Conservation (phyloP, 2,888 invertebrate genomes). For the Philereme transversata region DNA sequence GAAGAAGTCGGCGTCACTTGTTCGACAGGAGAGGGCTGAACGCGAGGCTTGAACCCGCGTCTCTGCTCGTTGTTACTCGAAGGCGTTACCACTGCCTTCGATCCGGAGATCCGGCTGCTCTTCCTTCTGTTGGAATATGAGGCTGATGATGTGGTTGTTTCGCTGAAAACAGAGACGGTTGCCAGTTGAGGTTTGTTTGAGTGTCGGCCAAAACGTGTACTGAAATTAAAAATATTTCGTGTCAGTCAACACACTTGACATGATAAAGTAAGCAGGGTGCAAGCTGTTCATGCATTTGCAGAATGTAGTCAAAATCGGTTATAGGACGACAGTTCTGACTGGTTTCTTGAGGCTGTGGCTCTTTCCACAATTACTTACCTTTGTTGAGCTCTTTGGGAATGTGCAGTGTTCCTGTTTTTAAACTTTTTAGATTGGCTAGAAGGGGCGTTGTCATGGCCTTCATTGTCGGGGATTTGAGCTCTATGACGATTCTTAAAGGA, state of each 20-base stretch:
- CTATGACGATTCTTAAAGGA: slow-evolving; percentile 85
- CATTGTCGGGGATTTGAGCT: slow-evolving; percentile 64
- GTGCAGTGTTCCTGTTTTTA: slow-evolving; percentile 70
- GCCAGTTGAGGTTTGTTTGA: slow-evolving; percentile 84
- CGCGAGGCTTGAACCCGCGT: slow-evolving; percentile 88
- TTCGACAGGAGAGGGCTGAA: slow-evolving; percentile 83
- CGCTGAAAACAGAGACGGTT: slow-evolving; percentile 87
- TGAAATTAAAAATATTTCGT: slow-evolving; percentile 64
- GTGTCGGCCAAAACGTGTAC: slow-evolving; percentile 74
- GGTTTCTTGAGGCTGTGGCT: slow-evolving; percentile 14
- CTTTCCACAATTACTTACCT: slow-evolving; percentile 60
- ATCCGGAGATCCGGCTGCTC: slow-evolving; percentile 70
- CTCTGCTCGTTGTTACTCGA: slow-evolving; percentile 77
- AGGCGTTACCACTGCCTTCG: slow-evolving; percentile 72
- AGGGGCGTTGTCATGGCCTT: slow-evolving; percentile 64
- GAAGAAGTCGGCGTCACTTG: slow-evolving; percentile 75
- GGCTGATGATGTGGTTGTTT: slow-evolving; percentile 72
- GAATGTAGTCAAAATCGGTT: slow-evolving; percentile 29
- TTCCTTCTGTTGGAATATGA: slow-evolving; percentile 82
- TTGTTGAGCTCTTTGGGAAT: slow-evolving; percentile 63
- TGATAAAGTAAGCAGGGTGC: slow-evolving; percentile 17
- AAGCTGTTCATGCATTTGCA: slow-evolving; percentile 31
- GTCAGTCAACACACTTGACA: slow-evolving; percentile 32
- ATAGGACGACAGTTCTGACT: slow-evolving; percentile 34
- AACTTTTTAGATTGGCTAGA: slow-evolving; percentile 71